Evolutionary conservation across 2,888 invertebrate species (phyloP), one percentile per base, ranked within the genome.

Genomic region (Lasioglossum figueresi): DNA sequence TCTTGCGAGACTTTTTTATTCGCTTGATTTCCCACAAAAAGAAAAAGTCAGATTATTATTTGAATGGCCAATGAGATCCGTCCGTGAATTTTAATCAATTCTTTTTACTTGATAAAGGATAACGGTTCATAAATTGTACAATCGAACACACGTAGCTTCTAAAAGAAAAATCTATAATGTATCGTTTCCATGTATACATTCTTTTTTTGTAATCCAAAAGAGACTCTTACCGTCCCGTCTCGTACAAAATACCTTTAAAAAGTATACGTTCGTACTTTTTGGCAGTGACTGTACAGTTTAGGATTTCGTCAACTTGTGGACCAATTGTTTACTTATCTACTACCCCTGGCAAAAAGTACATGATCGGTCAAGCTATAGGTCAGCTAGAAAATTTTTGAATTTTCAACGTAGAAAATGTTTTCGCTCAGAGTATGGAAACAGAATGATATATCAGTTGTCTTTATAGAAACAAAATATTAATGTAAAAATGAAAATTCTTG

Each of bases 241-340:
- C 66, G 45, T 34, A 73, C 19, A 27, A 31, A 56, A 56, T 31
- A 74, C 6, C 8, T 79, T 73, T 73, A 56, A 83, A 63, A 77
- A 68, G 45, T 83, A 80, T 78, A 81, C 68, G 74, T 81, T 79
- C 78, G 76, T 84, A 84, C 68, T 84, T 76, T 84, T 72, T 75
- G 72, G 75, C 10, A 27, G n/a, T 14, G 27, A 19, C n/a, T n/a
- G 40, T 14, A 31, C 8, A 78, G 16, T 84, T 75, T 63, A 40
- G n/a, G 27, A 77, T 71, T 68, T 68, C n/a, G 16, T 66, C 16
- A 80, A 52, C 56, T 80, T 74, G 73, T 73, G 76, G 76, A 84
- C 80, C 68, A 80, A 80, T 84, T 34, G 48, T 59, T 43, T 3
- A 19, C 40, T 12, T 70, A 70, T 40, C 40, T 14, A 40, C 70